A percentile compares a stretch with the other conserved stretches of the same genome.
These are phyloP conservation scores for Mylabris sibirica DNA, from an alignment of 2,888 invertebrate species.

Conservation along the genomic window DNA sequence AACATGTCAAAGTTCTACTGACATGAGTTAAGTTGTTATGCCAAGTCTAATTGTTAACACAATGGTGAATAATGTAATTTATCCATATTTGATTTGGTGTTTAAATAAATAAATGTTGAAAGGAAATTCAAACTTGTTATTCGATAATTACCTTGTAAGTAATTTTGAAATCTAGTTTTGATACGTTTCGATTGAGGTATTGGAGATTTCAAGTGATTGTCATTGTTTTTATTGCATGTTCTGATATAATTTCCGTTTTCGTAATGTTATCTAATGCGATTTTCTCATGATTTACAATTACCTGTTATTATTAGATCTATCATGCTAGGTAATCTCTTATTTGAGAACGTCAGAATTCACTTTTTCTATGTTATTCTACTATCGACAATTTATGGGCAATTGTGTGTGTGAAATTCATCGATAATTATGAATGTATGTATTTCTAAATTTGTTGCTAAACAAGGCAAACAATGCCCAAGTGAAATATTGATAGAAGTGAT, in stretches of 20 bases:
- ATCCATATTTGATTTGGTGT: not conserved
- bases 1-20: not conserved
- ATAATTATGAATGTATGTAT: not conserved
- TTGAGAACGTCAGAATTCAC: not conserved
- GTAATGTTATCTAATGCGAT: conserved; percentile 3
- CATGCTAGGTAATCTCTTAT: not conserved
- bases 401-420: not conserved
- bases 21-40: not conserved
- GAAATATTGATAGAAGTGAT: too few species aligned
- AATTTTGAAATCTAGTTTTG: not conserved
- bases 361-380: not conserved
- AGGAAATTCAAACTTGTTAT: not conserved
- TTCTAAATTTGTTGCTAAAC: not conserved
- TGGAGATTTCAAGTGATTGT: not conserved
- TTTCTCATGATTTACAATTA: conserved; percentile 4
- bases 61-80: not conserved
- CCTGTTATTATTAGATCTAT: not conserved
- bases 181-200: not conserved
- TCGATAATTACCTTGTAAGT: not conserved
- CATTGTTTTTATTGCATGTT: not conserved
- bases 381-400: not conserved
- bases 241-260: not conserved
- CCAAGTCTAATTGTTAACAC: not conserved
- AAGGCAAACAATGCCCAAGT: too few species aligned
- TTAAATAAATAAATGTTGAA: not conserved